Conservation (phyloP, 2,888 invertebrate species). For the Eustalomyia histrio region DNA sequence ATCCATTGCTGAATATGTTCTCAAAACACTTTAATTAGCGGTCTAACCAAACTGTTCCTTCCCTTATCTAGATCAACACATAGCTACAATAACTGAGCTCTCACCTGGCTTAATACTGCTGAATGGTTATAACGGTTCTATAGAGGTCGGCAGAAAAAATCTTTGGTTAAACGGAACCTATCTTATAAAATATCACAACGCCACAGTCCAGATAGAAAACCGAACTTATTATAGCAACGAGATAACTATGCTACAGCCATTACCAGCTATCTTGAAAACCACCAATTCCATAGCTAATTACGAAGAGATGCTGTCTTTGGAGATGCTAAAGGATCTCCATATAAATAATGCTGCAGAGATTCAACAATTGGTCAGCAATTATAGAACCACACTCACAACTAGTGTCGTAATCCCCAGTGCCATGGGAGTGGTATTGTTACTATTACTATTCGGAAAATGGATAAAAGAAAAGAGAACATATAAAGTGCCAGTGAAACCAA, state of each 20-base stretch:
- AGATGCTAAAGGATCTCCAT: conserved; percentile 24
- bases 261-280: conserved; percentile 4
- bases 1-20: no score
- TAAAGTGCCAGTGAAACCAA: neutral
- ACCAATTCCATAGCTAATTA: neutral
- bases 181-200: conserved; percentile 13
- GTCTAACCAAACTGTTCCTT: no score
- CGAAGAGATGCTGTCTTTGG: conserved; percentile 19
- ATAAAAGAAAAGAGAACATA: neutral
- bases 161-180: conserved; percentile 4
- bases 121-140: conserved; percentile 14
- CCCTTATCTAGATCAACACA: conserved; percentile 36
- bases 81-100: conserved; percentile 22
- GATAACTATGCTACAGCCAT: neutral
- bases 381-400: neutral
- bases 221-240: conserved; percentile 5
- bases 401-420: neutral
- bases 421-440: neutral
- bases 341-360: conserved; percentile 18
- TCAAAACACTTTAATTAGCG: no score
- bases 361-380: neutral
- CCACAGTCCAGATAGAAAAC: neutral
- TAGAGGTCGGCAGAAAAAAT: neutral
- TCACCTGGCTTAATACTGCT: conserved; percentile 24
- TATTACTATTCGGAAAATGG: neutral